phyloP scores from a whole-genome alignment of 2,888 invertebrate genomes.

The Rhagonycha fulva region DNA sequence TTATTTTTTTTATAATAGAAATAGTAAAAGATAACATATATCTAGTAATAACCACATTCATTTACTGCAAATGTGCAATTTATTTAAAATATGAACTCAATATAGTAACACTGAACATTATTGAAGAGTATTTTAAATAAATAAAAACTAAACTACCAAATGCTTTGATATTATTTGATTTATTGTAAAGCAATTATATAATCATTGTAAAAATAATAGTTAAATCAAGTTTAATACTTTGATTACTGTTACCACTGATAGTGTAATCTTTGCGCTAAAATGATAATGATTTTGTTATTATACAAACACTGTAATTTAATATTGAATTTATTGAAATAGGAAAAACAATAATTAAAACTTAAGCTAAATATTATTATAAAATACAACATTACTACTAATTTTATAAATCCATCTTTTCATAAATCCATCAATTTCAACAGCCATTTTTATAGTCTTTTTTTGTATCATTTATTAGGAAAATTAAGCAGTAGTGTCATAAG shows the following conservation, averaged over 20 bases:
- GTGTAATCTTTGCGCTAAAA: not conserved
- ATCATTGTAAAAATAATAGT: not conserved
- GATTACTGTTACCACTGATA: not conserved
- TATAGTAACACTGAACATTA: no score
- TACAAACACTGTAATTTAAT: not conserved
- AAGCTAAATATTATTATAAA: not conserved
- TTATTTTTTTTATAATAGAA: no score
- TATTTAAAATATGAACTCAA: no score
- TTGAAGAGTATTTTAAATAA: no score
- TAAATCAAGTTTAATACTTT: not conserved
- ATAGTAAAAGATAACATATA: no score
- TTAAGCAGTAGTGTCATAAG: conserved; percentile 10
- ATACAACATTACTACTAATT: not conserved
- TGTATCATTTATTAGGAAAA: not conserved
- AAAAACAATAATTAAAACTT: not conserved
- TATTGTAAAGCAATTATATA: no score
- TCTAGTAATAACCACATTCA: no score
- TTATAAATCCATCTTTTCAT: not conserved
- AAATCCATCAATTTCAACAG: not conserved
- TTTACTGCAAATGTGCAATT: no score
- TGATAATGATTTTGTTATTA: not conserved
- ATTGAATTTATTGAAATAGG: not conserved
- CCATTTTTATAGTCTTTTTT: not conserved
- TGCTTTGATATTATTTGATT: no score
- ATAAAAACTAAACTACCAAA: no score